Evolutionary conservation across 2,797 vertebrate species (phyloP).

Genomic region (Salmo trutta): DNA sequence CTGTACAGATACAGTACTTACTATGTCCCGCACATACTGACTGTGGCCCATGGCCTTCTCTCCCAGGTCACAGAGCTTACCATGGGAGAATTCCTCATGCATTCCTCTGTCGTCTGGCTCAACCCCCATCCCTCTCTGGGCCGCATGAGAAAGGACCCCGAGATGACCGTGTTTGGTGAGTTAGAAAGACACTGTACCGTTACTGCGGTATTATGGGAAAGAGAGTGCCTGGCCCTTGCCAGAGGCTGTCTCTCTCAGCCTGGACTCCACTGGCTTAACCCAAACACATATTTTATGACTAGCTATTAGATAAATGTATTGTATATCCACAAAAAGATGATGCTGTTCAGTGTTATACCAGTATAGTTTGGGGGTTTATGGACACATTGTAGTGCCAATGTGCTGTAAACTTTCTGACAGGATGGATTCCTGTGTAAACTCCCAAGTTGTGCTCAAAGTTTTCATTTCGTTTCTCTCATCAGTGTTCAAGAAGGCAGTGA

Average conservation of each 20-base stretch:
- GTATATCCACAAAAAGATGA: neutral
- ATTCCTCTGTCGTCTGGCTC: constrained; percentile 91
- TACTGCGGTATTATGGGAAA: constrained; percentile 26
- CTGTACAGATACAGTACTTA: neutral
- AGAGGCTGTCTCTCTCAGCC: neutral
- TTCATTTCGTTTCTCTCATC: constrained; percentile 39
- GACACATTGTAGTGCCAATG: neutral
- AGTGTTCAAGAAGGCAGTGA: constrained; percentile 98
- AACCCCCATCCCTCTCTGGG: constrained; percentile 91
- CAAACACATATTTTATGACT: neutral
- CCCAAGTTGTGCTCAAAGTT: constrained; percentile 45
- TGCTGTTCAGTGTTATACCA: neutral
- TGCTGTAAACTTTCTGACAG: constrained; percentile 21
- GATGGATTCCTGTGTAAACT: constrained; percentile 29
- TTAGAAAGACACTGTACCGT: constrained; percentile 16
- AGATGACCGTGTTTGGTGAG: constrained; percentile 94
- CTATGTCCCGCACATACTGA: neutral
- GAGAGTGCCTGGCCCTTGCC: neutral
- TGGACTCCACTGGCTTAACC: neutral
- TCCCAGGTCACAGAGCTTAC: constrained; percentile 94
- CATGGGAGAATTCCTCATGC: constrained; percentile 97
- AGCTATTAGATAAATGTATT: neutral
- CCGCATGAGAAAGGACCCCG: constrained; percentile 92
- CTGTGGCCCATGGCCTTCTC: neutral
- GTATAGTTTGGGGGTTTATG: neutral